Evolutionary conservation across 2,113 vertebrate species (phyloP).

Genomic region (Myxocyprinus asiaticus): DNA sequence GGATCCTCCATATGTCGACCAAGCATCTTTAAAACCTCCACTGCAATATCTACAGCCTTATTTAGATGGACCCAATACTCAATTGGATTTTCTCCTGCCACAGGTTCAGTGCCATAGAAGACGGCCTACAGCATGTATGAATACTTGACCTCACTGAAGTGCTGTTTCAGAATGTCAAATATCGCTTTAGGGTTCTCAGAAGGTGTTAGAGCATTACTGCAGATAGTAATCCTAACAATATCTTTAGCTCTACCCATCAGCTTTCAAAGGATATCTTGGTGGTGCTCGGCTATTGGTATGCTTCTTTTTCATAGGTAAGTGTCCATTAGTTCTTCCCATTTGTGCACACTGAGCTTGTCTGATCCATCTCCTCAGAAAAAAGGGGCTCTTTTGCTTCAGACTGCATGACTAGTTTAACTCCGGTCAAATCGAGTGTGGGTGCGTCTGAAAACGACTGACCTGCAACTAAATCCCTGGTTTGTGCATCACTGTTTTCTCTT

Average conservation of each 20-base stretch:
- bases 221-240: background rate
- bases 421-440: no score
- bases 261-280: background rate
- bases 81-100: background rate
- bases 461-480: no score
- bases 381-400: no score
- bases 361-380: no score
- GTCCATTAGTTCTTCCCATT: background rate
- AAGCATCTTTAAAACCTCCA: background rate
- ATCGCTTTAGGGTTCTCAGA: conserved; percentile 11
- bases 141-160: background rate
- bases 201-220: background rate
- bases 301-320: background rate
- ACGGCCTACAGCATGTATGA: conserved; percentile 1
- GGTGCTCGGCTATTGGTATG: background rate
- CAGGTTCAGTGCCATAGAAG: background rate
- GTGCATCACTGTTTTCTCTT: no score
- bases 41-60: background rate
- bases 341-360: background rate
- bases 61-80: background rate
- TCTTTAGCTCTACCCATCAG: background rate
- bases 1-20: background rate
- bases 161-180: background rate
- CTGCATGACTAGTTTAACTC: no score
- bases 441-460: no score